Evolutionary conservation across 2,113 vertebrate species (phyloP), one percentile per base, ranked within the genome.

Genomic region (Dendropsophus ebraccatus): DNA sequence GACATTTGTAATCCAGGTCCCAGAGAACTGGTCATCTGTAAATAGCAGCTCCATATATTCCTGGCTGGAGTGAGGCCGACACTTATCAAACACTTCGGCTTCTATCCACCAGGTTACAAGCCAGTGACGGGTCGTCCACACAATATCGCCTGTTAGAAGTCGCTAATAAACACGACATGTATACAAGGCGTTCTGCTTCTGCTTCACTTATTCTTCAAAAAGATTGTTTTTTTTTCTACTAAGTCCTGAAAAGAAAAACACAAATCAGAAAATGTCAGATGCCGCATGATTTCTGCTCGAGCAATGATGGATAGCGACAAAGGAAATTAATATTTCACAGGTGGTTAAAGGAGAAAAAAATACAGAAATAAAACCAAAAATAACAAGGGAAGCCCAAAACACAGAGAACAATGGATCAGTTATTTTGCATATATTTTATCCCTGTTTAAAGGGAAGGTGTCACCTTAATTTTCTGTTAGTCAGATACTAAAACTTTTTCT

Each of bases 71-170:
- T 10, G 23, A 60, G 25, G 56, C 23, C 10, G 13, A 60, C 13
- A 60, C 56, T 60, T 60, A 60, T 25, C 21, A 25, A 11, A 60
- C 56, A 60, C 56, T 60, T 60, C 56, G 56, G 56, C 23, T 60
- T 60, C 32, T 67, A 67, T 67, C 32, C 62, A 32, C 62, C 32
- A 32, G 62, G 62, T 67, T 67, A 67, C 16, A 67, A 67, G 62
- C 30, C 17, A 32, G 30, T 67, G 62, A 32, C 14, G 32, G 30
- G 62, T 67, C 62, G 32, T 67, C 62, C 28, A 67, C 62, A 32
- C 30, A 67, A 67, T 67, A 67, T 30, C 1, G 6, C 30, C 30
- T 67, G 62, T 67, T 67, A 67, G 25, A 17, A 32, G 62, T 67
- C n/a, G 30, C 62, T 67, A 67, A 67, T 67, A 67, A 67, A 67